Evolutionary conservation across 1,140 invertebrate species (phyloP), one percentile per base, ranked within the genome.

Genomic region (Sitobion miscanthi): DNA sequence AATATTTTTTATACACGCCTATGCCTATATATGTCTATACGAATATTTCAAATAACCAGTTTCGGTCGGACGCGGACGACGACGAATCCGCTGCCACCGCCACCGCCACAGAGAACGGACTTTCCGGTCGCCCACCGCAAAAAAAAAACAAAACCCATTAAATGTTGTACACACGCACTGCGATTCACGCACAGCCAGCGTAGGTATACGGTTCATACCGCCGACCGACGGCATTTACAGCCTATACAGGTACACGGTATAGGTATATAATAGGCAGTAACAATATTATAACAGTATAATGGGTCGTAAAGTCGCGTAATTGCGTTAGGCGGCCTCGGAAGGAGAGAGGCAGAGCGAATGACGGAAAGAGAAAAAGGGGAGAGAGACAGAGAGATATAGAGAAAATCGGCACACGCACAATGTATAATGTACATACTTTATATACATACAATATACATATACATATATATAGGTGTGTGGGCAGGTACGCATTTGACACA

Each of bases 201-300:
- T 69, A 69, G 62, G 62, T n/a, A 30, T 69, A 69, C 9, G 25
- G 30, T 30, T 69, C n/a, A n/a, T 69, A n/a, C n/a, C 3, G 9
- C 62, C 62, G 62, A 9, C 62, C 62, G 62, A 69, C 30, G 62
- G 30, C 30, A 69, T n/a, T n/a, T 14, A 69, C 25, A n/a, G 57
- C 57, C 57, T 62, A 30, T 30, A n/a, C 62, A 62, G 57, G 57
- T n/a, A 30, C 14, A 69, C 1, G 30, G 25, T 14, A 4, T 62
- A 62, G 21, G 23, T 25, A 62, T 25, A 9, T 38, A 38, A 38
- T 38, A 38, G 38, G 8, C 0, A 30, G 30, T 69, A 69, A 69
- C 30, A 69, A 69, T 69, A 69, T 69, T 69, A 69, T 69, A 69
- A n/a, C 62, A 69, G 62, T n/a, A 69, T 69, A 69, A 69, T 69